Evolutionary conservation across 2,888 invertebrate species (phyloP), one percentile per base, ranked within the genome.

Genomic region (Ornithoptera priamus): DNA sequence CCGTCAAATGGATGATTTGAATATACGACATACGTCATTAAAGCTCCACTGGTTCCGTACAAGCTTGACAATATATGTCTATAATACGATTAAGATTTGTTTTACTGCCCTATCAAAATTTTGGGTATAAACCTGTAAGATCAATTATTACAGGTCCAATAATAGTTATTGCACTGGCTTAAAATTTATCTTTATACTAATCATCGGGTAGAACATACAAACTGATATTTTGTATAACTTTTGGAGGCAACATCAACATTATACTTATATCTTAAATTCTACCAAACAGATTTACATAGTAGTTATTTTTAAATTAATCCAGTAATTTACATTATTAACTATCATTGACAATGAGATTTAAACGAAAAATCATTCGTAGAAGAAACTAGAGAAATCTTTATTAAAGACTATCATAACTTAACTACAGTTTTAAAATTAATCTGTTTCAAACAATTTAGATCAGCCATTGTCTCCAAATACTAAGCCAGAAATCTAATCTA

Each of bases 1-100:
- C 78, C 82, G 83, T 85, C 84, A 84, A 80, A 86, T 81, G 81
- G 73, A 78, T 81, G 79, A 87, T 85, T 84, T 89, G 86, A 86
- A 88, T 86, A 88, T 88, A 88, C 81, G 86, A 83, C 88, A 86
- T 87, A 85, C 83, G 85, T 89, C 87, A 87, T 86, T 88, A 86
- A 81, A 74, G 80, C 77, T 78, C 77, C 77, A 84, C 85, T 85
- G 86, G 87, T 85, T 88, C 87, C 86, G 82, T 82, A 78, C 80
- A 77, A 75, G 73, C 73, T 72, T 74, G 73, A 71, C 68, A 68
- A 69, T n/a, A 69, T n/a, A n/a, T 56, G 20, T 1, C 18, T 46
- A 18, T 50, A 50, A 50, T 18, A 18, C 18, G 17, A 50, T 50
- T 17, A 17, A 15, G 17, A 50, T 50, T 15, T 18, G 17, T 50